Conservation (phyloP, 1,140 invertebrate species). For the Batillaria attramentaria region DNA sequence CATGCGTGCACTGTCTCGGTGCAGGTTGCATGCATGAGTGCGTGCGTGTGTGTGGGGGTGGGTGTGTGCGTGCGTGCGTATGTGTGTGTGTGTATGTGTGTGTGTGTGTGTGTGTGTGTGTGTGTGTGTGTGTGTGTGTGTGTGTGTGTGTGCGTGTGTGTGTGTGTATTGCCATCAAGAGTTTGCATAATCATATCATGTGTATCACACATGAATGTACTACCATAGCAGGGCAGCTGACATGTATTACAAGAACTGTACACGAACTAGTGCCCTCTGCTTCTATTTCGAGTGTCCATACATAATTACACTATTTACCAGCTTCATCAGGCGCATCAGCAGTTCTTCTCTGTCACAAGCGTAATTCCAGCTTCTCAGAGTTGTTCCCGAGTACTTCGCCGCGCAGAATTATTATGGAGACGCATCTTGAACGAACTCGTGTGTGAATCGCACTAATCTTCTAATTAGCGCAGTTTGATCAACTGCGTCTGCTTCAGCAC, state of each 20-base stretch:
- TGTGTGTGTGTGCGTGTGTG: neutral
- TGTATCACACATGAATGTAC: neutral
- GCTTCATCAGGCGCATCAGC: too few species aligned
- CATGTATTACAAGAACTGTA: neutral
- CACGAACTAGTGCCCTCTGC: neutral
- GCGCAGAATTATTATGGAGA: too few species aligned
- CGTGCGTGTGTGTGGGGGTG: neutral
- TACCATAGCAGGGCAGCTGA: neutral
- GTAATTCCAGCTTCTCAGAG: too few species aligned
- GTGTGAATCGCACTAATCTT: too few species aligned
- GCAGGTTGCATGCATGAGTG: neutral
- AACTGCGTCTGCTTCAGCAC: too few species aligned
- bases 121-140: constrained; percentile 2
- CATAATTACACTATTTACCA: neutral
- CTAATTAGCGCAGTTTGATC: too few species aligned
- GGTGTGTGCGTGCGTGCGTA: neutral
- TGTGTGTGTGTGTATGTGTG: neutral
- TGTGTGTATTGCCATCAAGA: neutral
- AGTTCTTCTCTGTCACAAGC: too few species aligned
- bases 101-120: constrained; percentile 2
- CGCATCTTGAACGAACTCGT: too few species aligned
- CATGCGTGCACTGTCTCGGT: neutral
- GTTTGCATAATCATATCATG: neutral
- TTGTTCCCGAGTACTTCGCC: too few species aligned
- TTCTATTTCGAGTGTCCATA: neutral